These are phyloP conservation scores for Sialia sialis DNA, from an alignment of 2,113 vertebrate species.

Conservation along the genomic window DNA sequence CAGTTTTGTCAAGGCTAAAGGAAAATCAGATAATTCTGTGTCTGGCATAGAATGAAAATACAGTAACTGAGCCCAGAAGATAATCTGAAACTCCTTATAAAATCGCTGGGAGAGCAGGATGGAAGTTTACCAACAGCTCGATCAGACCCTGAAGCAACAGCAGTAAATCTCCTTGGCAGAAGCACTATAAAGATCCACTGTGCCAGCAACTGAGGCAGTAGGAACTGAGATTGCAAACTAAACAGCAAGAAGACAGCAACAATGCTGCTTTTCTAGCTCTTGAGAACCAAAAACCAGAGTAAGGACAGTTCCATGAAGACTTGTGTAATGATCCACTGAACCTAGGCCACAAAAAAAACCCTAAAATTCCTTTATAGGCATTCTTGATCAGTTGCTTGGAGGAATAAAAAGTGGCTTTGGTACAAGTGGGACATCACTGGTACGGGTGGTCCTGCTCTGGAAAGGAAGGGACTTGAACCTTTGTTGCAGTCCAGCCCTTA, in stretches of 20 bases:
- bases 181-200: background rate
- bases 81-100: background rate
- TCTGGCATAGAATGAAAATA: background rate
- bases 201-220: background rate
- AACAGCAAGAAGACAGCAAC: background rate
- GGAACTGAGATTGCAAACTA: background rate
- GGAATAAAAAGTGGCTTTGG: background rate
- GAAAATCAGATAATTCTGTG: background rate
- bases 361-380: background rate
- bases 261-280: background rate
- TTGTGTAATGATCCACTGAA: background rate
- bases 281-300: background rate
- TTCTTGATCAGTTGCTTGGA: background rate
- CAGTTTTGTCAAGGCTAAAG: background rate
- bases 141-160: background rate
- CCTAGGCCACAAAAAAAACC: background rate
- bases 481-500: background rate
- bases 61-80: background rate
- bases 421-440: background rate
- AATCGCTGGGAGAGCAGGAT: background rate
- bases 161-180: constrained; percentile 20
- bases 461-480: background rate
- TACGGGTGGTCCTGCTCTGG: background rate
- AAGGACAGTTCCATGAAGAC: background rate
- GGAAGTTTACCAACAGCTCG: constrained; percentile 2